Conservation (phyloP, 1,140 invertebrate genomes). For the Sinonovacula constricta region DNA sequence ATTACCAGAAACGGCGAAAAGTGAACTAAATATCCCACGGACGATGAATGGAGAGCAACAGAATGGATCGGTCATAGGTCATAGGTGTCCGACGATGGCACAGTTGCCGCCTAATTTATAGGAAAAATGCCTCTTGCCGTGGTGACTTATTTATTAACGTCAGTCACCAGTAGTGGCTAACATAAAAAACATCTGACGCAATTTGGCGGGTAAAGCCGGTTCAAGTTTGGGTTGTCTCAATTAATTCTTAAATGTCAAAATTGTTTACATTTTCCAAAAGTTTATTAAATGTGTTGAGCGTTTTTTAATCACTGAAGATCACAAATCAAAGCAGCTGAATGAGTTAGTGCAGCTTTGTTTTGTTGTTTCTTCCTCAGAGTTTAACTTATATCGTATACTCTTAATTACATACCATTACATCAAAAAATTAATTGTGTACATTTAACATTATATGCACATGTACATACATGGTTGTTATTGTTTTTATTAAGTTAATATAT, state of each 20-base stretch:
- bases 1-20: too few species aligned
- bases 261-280: not conserved
- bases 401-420: not conserved
- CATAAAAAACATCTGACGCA: not conserved
- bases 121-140: too few species aligned
- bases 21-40: too few species aligned
- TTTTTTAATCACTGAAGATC: not conserved
- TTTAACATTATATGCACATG: not conserved
- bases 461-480: too few species aligned
- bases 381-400: not conserved
- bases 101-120: too few species aligned
- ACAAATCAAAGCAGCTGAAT: not conserved
- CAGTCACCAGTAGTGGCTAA: too few species aligned
- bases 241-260: conserved; percentile 13
- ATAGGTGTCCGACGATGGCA: too few species aligned
- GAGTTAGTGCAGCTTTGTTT: not conserved
- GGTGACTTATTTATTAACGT: too few species aligned
- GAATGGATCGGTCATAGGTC: too few species aligned
- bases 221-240: not conserved
- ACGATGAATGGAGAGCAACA: too few species aligned
- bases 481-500: too few species aligned
- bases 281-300: not conserved
- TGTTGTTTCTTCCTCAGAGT: too few species aligned
- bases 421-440: not conserved
- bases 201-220: not conserved